Evolutionary conservation across 2,113 vertebrate species (phyloP).

Genomic region (Paradisaea rubra): DNA sequence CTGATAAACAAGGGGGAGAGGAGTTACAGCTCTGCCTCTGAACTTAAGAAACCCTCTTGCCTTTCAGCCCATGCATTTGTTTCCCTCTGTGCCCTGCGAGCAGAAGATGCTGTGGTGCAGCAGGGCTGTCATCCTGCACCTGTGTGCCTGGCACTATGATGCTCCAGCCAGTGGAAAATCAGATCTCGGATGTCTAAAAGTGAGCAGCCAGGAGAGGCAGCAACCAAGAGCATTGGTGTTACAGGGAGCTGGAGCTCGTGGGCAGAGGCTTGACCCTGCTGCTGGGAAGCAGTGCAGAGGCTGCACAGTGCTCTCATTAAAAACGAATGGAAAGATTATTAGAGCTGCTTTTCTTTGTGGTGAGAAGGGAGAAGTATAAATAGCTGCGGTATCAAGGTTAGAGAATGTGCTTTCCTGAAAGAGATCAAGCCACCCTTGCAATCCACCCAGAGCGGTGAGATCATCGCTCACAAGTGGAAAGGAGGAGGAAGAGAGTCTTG

Average conservation of each 20-base stretch:
- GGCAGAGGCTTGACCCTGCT: background rate
- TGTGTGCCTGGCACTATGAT: background rate
- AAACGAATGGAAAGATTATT: background rate
- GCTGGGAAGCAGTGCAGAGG: background rate
- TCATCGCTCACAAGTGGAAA: slow-evolving; percentile 47
- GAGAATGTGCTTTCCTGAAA: slow-evolving; percentile 58
- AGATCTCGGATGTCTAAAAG: background rate
- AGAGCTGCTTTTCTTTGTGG: slow-evolving; percentile 20
- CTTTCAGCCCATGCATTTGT: background rate
- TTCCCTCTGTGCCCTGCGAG: background rate
- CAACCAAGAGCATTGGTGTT: background rate
- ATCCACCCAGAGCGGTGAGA: slow-evolving; percentile 45
- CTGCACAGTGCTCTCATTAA: background rate
- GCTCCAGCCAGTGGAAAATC: slow-evolving; percentile 23
- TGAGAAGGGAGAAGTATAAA: slow-evolving; percentile 23
- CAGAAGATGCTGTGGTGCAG: background rate
- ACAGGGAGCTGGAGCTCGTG: background rate
- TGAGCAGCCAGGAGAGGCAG: background rate
- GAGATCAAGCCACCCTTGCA: slow-evolving; percentile 55
- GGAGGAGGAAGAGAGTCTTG: slow-evolving; percentile 52
- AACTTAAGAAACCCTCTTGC: background rate
- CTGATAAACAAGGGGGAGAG: background rate
- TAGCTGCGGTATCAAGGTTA: slow-evolving; percentile 56
- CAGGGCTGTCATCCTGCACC: background rate
- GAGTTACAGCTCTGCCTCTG: background rate